A percentile compares a stretch with the other conserved stretches of the same genome.
Conservation (phyloP, 2,113 vertebrate species). For the Centropus unirufus region DNA sequence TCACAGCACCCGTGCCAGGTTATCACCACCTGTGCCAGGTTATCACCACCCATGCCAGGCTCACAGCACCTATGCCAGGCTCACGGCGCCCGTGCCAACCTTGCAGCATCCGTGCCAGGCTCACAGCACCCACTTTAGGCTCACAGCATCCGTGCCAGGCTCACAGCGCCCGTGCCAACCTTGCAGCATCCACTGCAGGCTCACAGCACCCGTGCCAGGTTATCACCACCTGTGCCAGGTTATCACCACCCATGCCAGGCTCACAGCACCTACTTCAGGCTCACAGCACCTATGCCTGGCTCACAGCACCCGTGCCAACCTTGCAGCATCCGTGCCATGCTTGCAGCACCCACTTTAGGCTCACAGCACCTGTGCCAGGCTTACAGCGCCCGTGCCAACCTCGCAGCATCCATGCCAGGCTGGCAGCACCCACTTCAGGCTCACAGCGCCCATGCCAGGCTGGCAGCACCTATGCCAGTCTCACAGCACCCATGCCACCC, state of each 20-base stretch:
- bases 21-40: not conserved
- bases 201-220: no score
- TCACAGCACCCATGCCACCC: not conserved
- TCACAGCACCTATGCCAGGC: not conserved
- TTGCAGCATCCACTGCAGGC: no score
- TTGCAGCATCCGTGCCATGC: not conserved
- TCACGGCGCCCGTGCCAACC: not conserved
- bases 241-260: rapidly evolving
- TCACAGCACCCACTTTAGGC: not conserved
- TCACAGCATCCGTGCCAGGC: not conserved
- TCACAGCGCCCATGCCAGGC: no score
- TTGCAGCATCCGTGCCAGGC: rapidly evolving
- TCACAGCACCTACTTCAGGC: no score
- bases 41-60: rapidly evolving
- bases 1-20: rapidly evolving
- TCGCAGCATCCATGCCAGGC: no score
- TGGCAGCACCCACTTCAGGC: no score
- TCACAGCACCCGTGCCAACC: rapidly evolving
- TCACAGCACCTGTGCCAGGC: not conserved
- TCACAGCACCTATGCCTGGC: rapidly evolving
- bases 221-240: not conserved
- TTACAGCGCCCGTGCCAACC: no score
- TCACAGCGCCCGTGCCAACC: no score
- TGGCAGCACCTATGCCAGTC: rapidly evolving
- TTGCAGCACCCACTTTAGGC: no score